These are phyloP conservation scores for Ptilorrhoa leucosticta DNA, from an alignment of 2,113 vertebrate species.

Conservation along the genomic window DNA sequence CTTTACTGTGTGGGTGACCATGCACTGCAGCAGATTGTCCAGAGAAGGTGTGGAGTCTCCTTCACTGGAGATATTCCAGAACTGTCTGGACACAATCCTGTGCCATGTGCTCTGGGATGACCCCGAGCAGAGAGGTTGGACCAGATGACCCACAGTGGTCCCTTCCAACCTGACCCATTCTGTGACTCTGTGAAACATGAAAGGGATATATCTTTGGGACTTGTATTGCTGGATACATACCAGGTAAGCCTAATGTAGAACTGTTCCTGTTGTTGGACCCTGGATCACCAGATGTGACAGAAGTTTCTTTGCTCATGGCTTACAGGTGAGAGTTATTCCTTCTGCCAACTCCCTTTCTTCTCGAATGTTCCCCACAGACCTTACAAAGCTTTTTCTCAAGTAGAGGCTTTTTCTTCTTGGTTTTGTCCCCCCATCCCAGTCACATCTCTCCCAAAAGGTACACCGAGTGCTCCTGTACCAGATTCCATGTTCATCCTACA, in stretches of 20 bases:
- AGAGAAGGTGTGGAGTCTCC: neutral
- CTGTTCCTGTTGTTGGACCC: neutral
- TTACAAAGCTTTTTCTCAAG: neutral
- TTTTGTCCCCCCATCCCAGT: neutral
- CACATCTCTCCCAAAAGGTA: neutral
- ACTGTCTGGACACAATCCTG: neutral
- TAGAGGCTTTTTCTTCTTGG: neutral
- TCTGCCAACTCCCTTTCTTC: neutral
- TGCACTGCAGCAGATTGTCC: neutral
- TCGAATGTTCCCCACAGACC: neutral
- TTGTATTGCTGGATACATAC: neutral
- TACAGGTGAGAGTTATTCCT: neutral
- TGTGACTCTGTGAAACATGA: neutral
- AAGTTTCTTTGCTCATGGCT: neutral
- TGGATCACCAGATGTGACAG: neutral
- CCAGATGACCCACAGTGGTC: neutral
- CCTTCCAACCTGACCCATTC: neutral
- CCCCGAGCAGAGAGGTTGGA: neutral
- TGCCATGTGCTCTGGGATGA: neutral
- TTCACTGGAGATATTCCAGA: neutral
- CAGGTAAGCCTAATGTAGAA: neutral
- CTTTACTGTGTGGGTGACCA: neutral
- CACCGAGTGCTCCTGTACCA: accelerated
- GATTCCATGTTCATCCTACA: neutral
- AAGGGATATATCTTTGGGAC: neutral